Evolutionary conservation across 2,113 vertebrate species (phyloP), one percentile per base, ranked within the genome.

Genomic region (Solea solea): DNA sequence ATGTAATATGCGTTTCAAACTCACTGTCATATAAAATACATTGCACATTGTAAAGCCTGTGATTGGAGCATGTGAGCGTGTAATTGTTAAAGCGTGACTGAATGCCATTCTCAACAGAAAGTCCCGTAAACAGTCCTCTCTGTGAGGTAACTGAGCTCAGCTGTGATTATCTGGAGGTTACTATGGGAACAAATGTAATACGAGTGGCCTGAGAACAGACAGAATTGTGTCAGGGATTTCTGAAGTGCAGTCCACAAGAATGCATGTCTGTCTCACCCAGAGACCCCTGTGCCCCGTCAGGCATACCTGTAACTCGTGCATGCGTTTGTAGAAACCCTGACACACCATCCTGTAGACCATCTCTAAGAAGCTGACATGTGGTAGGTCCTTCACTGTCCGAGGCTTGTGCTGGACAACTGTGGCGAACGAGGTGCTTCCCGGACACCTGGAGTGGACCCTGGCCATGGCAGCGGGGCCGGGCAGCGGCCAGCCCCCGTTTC

Each of bases 261-360:
- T 21, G 21, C 21, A 21, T 21, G 21, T 21, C 21, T 21, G 21
- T 21, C 21, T 21, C 34, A 34, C 34, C 34, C 34, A 34, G 44
- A 50, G 44, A 50, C 27, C 42, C 21, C n/a, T 12, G 14, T 28
- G 9, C 41, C n/a, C n/a, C 9, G n/a, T 21, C 46, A 46, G 50
- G 0, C 52, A 0, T 90, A 93, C 93, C 93, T 94, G 93, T 0
- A 94, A 69, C 65, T 94, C 93, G 63, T 94, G 93, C 51, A 90
- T 5, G 34, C 81, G 86, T 25, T 66, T 90, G 64, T 82, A 63
- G 80, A 88, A 94, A 0, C 93, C 89, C 74, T 88, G 81, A 67
- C 92, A 86, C 9, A 83, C 10, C 62, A 93, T 7, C 50, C 87
- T 92, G 86, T 88, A 93, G 1, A 93, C 8, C 27, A 89, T 34